Percentiles rank a stretch among this genome's conserved stretches.
Evolutionary conservation across 2,797 vertebrate genomes (phyloP).

Genomic region (Alcedo quadribrachys): DNA sequence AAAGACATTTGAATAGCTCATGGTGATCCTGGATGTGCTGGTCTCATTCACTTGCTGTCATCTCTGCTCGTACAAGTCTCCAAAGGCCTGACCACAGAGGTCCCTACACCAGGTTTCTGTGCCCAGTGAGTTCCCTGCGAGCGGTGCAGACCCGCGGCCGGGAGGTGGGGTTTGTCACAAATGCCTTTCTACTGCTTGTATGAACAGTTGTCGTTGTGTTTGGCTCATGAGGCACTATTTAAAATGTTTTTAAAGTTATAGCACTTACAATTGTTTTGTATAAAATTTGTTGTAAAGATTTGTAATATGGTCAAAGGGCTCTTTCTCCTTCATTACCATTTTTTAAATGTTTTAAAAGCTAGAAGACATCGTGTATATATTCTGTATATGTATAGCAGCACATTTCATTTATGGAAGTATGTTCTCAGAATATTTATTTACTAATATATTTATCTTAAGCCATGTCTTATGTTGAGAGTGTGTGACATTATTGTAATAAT

Average conservation of each 20-base stretch:
- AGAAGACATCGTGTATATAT: slow-evolving; percentile 95
- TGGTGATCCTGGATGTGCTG: background rate
- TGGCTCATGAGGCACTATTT: slow-evolving; percentile 96
- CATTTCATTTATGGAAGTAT: slow-evolving; percentile 99
- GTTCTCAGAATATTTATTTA: slow-evolving; percentile 99
- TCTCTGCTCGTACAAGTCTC: background rate
- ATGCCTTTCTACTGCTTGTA: slow-evolving; percentile 69
- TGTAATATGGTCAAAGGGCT: slow-evolving; percentile 87
- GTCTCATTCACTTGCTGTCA: background rate
- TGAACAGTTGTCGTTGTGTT: slow-evolving; percentile 65
- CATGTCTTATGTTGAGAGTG: slow-evolving; percentile 98
- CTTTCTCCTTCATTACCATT: slow-evolving; percentile 94
- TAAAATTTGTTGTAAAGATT: slow-evolving; percentile 90
- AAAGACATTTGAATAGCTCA: background rate
- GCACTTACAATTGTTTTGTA: slow-evolving; percentile 97
- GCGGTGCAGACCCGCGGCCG: no score
- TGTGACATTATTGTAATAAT: slow-evolving; percentile 89
- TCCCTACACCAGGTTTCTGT: background rate
- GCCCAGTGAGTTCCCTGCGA: background rate
- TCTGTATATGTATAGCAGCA: slow-evolving; percentile 98
- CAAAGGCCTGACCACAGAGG: background rate
- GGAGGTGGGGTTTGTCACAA: slow-evolving; percentile 29
- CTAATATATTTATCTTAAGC: slow-evolving; percentile 99
- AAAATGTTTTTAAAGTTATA: slow-evolving; percentile 85
- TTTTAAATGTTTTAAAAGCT: slow-evolving; percentile 89